A percentile compares a stretch with the other conserved stretches of the same genome.
These are phyloP conservation scores for Tinea semifulvella DNA, from an alignment of 2,888 invertebrate species.

Conservation along the genomic window DNA sequence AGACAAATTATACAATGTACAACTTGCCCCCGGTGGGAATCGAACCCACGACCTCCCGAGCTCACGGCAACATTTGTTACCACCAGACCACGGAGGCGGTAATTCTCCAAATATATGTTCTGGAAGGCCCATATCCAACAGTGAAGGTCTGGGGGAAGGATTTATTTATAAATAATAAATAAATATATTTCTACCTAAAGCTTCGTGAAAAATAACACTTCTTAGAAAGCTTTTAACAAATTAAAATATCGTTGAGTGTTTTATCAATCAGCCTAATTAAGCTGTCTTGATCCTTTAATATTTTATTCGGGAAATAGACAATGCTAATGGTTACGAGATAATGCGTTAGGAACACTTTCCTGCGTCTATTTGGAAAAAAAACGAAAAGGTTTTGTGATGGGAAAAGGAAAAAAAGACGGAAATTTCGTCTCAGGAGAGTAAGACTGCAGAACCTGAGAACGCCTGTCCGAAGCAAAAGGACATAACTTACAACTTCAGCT, in stretches of 20 bases:
- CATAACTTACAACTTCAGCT: neutral
- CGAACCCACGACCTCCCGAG: too few relatives aligned
- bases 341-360: conserved; percentile 55
- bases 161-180: too few relatives aligned
- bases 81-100: too few relatives aligned
- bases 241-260: conserved; percentile 1
- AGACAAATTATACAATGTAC: too few relatives aligned
- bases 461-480: conserved; percentile 25
- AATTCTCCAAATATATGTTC: too few relatives aligned
- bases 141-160: too few relatives aligned
- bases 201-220: neutral
- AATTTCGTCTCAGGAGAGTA: conserved; percentile 64
- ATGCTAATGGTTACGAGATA: conserved; percentile 60
- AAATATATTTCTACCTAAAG: too few relatives aligned
- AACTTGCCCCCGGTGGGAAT: too few relatives aligned
- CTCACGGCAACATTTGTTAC: too few relatives aligned
- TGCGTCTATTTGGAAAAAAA: conserved; percentile 51
- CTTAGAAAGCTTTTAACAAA: neutral
- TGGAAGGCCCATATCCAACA: too few relatives aligned
- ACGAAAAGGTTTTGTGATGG: conserved; percentile 51
- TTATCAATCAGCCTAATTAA: conserved; percentile 31
- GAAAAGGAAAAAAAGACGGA: conserved; percentile 55
- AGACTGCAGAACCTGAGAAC: conserved; percentile 57
- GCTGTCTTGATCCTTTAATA: conserved; percentile 44
- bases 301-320: conserved; percentile 46